Percentiles rank a stretch among this genome's conserved stretches.
Evolutionary conservation across 64 coral and sea anemone species (phyloP).

Genomic region (Porites lutea): DNA sequence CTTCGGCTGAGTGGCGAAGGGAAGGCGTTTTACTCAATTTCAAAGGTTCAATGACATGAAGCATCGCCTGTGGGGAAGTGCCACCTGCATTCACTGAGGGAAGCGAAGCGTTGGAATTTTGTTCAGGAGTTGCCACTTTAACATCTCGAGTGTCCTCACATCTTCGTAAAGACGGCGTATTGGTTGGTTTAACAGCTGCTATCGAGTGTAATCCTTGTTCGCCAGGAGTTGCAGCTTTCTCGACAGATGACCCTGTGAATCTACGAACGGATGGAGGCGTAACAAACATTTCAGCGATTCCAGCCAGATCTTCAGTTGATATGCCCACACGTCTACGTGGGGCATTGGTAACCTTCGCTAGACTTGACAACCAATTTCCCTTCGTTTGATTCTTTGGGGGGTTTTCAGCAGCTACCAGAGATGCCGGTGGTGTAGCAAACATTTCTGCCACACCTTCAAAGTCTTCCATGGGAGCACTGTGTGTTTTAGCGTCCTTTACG

Average conservation of each 20-base stretch:
- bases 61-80: neutral
- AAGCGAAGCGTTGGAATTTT: neutral
- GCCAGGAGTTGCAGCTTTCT: neutral
- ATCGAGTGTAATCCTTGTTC: neutral
- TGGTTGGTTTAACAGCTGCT: conserved; percentile 7
- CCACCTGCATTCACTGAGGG: neutral
- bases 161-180: conserved; percentile 44
- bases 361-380: conserved; percentile 53
- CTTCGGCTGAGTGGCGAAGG: neutral
- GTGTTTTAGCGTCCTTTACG: conserved; percentile 7
- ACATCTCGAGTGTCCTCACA: conserved; percentile 8
- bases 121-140: neutral
- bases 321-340: neutral
- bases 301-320: neutral
- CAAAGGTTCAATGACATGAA: conserved; percentile 21
- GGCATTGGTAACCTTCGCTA: conserved; percentile 35
- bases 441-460: conserved; percentile 55
- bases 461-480: conserved; percentile 12
- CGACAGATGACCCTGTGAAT: neutral
- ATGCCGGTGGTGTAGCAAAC: conserved; percentile 59
- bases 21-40: conserved; percentile 44
- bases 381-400: neutral
- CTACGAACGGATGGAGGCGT: conserved; percentile 10
- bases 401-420: neutral
- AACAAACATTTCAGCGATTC: conserved; percentile 47